Percentiles rank a stretch among this genome's conserved stretches.
These are phyloP conservation scores for Mythimna loreyi DNA, from an alignment of 2,888 invertebrate species.

Conservation along the genomic window DNA sequence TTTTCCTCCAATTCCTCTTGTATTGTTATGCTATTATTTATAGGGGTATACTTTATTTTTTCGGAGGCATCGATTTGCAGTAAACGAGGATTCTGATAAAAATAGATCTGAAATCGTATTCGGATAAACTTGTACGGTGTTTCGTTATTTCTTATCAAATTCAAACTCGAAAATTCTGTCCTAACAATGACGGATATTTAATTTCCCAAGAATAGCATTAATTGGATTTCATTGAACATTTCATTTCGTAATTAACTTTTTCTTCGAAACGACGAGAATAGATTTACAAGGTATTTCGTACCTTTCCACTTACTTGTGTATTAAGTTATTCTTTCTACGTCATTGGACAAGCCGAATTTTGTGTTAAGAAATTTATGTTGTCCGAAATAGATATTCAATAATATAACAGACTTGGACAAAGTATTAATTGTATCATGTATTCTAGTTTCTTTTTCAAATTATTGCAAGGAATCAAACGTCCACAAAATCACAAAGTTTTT, in stretches of 20 bases:
- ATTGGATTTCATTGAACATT: conserved; percentile 1
- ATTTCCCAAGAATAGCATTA: background rate
- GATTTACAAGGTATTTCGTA: background rate
- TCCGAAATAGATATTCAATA: too few relatives aligned
- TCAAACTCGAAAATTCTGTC: background rate
- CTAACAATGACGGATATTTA: background rate
- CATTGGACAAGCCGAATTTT: background rate
- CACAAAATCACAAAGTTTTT: too few relatives aligned
- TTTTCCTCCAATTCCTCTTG: conserved; percentile 23
- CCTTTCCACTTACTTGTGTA: background rate
- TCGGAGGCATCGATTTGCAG: conserved; percentile 12
- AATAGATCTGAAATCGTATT: conserved; percentile 12
- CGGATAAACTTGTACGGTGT: background rate
- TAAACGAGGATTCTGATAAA: conserved; percentile 23
- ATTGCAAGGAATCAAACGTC: too few relatives aligned
- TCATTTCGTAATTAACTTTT: background rate
- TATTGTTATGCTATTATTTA: conserved; percentile 54
- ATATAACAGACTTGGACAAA: too few relatives aligned
- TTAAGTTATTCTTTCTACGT: background rate
- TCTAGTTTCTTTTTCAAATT: too few relatives aligned
- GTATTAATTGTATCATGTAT: too few relatives aligned
- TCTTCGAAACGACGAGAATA: background rate
- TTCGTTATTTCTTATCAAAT: conserved; percentile 9
- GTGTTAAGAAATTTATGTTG: too few relatives aligned
- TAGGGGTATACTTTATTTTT: conserved; percentile 17